Conservation (phyloP, 2,797 vertebrate genomes). For the Tapera naevia region DNA sequence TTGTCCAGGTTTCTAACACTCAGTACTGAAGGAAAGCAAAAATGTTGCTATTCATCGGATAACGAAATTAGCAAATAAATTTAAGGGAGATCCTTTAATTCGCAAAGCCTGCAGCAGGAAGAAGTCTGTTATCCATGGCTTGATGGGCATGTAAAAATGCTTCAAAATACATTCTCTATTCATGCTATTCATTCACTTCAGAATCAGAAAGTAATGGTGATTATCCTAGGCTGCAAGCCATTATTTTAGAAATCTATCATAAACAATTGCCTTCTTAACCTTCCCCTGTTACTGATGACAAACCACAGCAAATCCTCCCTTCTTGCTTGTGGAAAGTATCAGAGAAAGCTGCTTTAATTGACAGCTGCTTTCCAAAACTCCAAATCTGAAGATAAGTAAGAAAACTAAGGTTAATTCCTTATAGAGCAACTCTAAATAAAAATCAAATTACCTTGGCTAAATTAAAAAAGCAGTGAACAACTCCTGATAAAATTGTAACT, state of each 20-base stretch:
- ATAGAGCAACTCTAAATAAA: background rate
- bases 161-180: background rate
- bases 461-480: background rate
- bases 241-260: background rate
- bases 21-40: background rate
- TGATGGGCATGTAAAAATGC: background rate
- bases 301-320: background rate
- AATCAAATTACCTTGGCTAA: background rate
- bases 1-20: background rate
- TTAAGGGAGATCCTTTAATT: background rate
- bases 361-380: background rate
- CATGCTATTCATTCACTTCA: background rate
- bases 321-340: background rate
- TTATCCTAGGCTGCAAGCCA: background rate
- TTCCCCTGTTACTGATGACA: background rate
- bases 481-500: background rate
- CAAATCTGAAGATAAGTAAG: background rate
- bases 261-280: background rate
- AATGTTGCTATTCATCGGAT: background rate
- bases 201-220: background rate
- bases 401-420: background rate
- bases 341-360: background rate
- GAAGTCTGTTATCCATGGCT: background rate
- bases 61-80: background rate
- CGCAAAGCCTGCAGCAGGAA: background rate